Conservation (phyloP, 2,113 vertebrate genomes). For the Tachuris rubrigastra region DNA sequence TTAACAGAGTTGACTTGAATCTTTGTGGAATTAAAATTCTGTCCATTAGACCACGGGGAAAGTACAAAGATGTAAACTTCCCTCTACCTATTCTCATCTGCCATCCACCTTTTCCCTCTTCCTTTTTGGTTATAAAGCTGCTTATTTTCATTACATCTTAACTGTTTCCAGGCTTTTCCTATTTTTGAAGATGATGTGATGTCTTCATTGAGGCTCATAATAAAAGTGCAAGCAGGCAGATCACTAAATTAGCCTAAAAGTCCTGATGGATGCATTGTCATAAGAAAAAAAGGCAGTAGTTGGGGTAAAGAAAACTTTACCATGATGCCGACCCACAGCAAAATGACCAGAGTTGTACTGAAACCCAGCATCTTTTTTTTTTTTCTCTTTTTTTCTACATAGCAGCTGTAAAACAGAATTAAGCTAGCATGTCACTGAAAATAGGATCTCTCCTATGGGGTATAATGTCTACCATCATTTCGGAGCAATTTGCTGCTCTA, state of each 20-base stretch:
- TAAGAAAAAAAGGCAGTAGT: not conserved
- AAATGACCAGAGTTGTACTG: not conserved
- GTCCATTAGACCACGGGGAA: not conserved
- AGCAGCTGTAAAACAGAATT: constrained; percentile 58
- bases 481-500: constrained; percentile 33
- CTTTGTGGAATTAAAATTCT: not conserved
- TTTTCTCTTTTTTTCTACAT: not conserved
- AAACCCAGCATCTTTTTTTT: not conserved
- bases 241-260: not conserved
- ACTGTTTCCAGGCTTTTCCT: not conserved
- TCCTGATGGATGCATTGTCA: not conserved
- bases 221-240: not conserved
- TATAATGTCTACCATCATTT: constrained; percentile 35
- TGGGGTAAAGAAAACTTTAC: not conserved
- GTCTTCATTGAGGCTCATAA: not conserved
- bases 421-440: constrained; percentile 35
- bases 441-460: not conserved
- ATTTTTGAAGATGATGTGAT: not conserved
- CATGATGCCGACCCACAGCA: not conserved
- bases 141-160: not conserved
- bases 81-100: not conserved
- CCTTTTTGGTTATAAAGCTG: not conserved
- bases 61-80: not conserved
- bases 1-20: not conserved
- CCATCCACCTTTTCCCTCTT: not conserved